Evolutionary conservation across 2,888 invertebrate species (phyloP), one percentile per base, ranked within the genome.

Genomic region (Eudasyphora cyanicolor): DNA sequence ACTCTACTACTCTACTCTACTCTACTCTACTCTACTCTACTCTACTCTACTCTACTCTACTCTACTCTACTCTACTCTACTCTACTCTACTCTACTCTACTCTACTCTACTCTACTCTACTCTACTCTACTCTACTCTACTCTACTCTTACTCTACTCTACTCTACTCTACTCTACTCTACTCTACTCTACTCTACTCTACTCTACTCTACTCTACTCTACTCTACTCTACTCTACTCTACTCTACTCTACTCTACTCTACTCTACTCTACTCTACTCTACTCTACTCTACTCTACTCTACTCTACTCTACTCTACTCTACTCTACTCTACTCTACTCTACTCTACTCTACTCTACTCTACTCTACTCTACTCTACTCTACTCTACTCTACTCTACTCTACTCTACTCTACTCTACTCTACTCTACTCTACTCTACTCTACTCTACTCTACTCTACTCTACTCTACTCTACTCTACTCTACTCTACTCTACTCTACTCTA

Each of bases 1-100:
- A 77, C 69, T 76, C 57, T 77, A 77, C 49, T 77, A 70, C 69
- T 77, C 42, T 77, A 77, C 69, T 77, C 45, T 77, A 77, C 70
- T 70, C 42, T 77, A 77, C 70, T 69, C 49, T 77, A 77, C 69
- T 77, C 57, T 77, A 77, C 57, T 77, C 32, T 77, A 77, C 70
- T 77, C 42, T 77, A 70, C 70, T 77, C 35, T 77, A 77, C 69
- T 77, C 57, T 77, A 77, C 69, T 77, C 45, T 77, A 77, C 70
- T 77, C 70, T 76, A 64, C 64, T 76, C 57, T 76, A 76, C 62
- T 62, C 64, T 75, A 75, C 69, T 77, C 45, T 69, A 77, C 70
- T 77, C 60, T 77, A 70, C 70, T 77, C 49, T 70, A 77, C 69
- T 77, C 42, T 77, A 77, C 69, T 77, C 45, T 77, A 77, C 70